A percentile compares a stretch with the other conserved stretches of the same genome.
phyloP scores from a whole-genome alignment of 2,888 invertebrate species.

The Chrysolina americana region DNA sequence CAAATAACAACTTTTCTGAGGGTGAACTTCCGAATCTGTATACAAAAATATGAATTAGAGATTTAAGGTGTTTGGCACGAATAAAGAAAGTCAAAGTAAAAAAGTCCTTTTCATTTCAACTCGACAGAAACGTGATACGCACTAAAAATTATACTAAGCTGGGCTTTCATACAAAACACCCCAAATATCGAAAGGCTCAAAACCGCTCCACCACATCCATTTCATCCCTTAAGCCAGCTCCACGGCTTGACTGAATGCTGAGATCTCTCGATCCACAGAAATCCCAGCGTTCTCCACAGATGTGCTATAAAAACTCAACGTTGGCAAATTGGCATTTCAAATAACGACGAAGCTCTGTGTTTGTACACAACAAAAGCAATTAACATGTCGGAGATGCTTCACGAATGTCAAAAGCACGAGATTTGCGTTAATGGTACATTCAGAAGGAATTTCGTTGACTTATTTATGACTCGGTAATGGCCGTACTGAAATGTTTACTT shows the following conservation, averaged over 20 bases:
- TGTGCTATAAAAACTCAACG: neutral
- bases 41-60: no score
- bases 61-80: no score
- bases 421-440: neutral
- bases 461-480: neutral
- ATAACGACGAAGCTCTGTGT: neutral
- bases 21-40: no score
- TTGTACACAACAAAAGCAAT: slow-evolving; percentile 6
- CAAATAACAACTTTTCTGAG: no score
- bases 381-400: neutral
- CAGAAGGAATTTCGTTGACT: neutral
- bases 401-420: neutral
- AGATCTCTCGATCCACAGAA: neutral
- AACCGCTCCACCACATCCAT: neutral
- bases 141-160: no score
- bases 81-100: no score
- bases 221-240: neutral
- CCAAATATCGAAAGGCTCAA: neutral
- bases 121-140: no score
- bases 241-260: neutral
- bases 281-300: neutral
- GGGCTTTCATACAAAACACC: neutral
- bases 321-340: neutral
- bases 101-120: no score
- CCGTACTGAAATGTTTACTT: neutral